Evolutionary conservation across 2,888 invertebrate genomes (phyloP), one percentile per base, ranked within the genome.

Genomic region (Drosophila rubida): DNA sequence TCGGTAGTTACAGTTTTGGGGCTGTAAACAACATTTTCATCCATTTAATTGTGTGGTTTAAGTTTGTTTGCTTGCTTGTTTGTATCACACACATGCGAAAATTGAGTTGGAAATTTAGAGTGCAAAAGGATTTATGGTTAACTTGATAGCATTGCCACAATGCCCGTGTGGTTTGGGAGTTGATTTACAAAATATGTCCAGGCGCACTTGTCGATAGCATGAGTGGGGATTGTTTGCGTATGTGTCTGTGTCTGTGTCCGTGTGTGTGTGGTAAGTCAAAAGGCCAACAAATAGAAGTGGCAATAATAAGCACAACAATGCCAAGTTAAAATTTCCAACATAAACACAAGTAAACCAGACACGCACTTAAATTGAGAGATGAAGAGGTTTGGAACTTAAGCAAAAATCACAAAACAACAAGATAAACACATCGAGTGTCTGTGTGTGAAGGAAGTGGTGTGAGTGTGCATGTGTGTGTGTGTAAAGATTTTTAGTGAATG

Each of bases 11-110:
- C 68, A 65, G 50, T 82, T 66, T 70, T 69, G 32, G 32, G 45
- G 77, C 80, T 79, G 86, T 62, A 87, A 87, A 85, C 69, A 86
- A 87, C 80, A 74, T 82, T 76, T 87, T 74, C 80, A 85, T 80
- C 82, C 80, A 78, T 74, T 86, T 76, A 76, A 80, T 76, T 80
- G 63, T 61, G 60, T 37, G 54, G 35, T 16, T 67, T 63, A 59
- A 37, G 35, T 65, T 23, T 53, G 35, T 55, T 22, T 48, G 51
- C 39, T 53, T 35, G 32, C 46, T 57, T 57, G 32, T 42, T 46
- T 58, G 45, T 64, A 73, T 64, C 60, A 57, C 46, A 55, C 51
- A 55, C 55, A 59, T 59, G 70, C 62, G 62, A 71, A 84, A 84
- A 87, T 87, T 75, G 70, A 78, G 73, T 69, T 87, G 61, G 69